Conservation (phyloP, 1,140 invertebrate genomes). For the Diabrotica undecimpunctata region DNA sequence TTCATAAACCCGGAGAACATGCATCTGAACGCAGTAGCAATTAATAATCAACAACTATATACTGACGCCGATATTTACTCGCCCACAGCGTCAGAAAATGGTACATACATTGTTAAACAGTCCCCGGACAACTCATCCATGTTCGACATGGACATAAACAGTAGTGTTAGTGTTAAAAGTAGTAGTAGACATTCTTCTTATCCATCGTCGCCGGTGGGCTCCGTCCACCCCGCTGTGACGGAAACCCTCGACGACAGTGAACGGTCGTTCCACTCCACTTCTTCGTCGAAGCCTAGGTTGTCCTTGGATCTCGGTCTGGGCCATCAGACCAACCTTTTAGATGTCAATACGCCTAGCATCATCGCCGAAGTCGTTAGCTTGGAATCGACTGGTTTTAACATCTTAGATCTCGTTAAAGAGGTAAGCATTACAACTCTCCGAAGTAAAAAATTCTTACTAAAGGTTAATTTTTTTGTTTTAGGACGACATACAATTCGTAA, state of each 20-base stretch:
- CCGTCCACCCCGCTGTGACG: neutral
- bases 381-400: conserved; percentile 35
- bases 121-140: neutral
- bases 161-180: conserved; percentile 25
- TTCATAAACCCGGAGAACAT: conserved; percentile 1
- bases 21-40: conserved; percentile 11
- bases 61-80: conserved; percentile 9
- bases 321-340: neutral
- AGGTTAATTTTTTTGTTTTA: too few species aligned
- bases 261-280: conserved; percentile 12
- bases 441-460: too few species aligned
- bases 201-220: neutral
- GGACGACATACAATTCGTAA: too few species aligned
- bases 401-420: conserved; percentile 34
- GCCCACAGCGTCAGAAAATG: conserved; percentile 12
- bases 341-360: conserved; percentile 37
- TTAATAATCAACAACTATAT: conserved; percentile 12
- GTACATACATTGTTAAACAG: conserved; percentile 15
- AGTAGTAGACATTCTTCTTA: conserved; percentile 15
- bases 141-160: conserved; percentile 8
- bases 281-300: conserved; percentile 8
- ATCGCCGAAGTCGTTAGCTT: conserved; percentile 36
- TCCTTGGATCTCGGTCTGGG: conserved; percentile 18
- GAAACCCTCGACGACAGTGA: conserved; percentile 25
- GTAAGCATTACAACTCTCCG: too few species aligned